phyloP scores from a whole-genome alignment of 2,797 vertebrate genomes.

The Enteromius afrohamiltoni region DNA sequence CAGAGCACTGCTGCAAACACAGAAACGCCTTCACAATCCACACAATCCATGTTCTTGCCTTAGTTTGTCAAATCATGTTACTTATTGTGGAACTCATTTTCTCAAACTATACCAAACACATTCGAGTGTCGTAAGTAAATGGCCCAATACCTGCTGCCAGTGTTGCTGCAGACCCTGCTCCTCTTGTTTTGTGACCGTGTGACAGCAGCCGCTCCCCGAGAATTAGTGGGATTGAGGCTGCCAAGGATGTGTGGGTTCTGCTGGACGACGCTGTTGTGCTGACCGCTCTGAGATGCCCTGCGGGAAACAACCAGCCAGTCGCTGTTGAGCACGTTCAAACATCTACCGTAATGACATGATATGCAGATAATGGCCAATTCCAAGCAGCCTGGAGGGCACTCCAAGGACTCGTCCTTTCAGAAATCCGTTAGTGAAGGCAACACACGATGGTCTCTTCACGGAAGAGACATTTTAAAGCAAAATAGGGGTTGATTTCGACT shows the following conservation, averaged over 20 bases:
- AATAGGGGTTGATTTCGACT: no score
- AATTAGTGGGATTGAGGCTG: constrained; percentile 75
- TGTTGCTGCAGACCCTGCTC: constrained; percentile 83
- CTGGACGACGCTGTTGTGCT: constrained; percentile 79
- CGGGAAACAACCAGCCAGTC: background rate
- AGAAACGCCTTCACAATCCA: background rate
- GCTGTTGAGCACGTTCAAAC: background rate
- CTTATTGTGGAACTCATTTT: background rate
- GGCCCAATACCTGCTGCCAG: constrained; percentile 80
- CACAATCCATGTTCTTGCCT: background rate
- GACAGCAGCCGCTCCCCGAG: constrained; percentile 82
- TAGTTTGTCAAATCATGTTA: background rate
- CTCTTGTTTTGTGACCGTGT: constrained; percentile 88
- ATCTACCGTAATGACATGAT: background rate
- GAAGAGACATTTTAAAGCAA: no score
- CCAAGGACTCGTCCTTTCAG: no score
- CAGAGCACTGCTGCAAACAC: constrained; percentile 75
- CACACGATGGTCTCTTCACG: no score
- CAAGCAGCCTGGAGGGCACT: no score
- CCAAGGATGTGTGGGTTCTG: constrained; percentile 81
- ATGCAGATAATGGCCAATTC: background rate
- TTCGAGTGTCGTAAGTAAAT: background rate
- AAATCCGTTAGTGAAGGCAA: no score
- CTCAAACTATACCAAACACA: background rate
- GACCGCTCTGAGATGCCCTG: constrained; percentile 76